Evolutionary conservation across 2,888 invertebrate species (phyloP).

Genomic region (Apodemia mormo): DNA sequence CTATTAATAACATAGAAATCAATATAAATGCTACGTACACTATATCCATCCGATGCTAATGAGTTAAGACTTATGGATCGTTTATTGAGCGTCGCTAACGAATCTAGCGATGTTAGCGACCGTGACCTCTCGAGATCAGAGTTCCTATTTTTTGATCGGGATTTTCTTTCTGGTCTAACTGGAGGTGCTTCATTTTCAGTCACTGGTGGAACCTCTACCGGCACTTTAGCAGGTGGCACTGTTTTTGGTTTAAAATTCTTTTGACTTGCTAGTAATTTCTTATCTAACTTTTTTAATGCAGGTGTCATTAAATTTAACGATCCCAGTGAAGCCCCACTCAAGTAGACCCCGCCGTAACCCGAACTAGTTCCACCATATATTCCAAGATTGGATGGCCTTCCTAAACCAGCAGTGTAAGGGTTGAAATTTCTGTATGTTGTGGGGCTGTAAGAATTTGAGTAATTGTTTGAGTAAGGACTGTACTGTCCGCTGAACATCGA

Average conservation of each 20-base stretch:
- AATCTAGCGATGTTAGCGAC: conserved; percentile 66
- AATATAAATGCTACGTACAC: conserved; percentile 82
- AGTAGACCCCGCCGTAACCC: conserved; percentile 86
- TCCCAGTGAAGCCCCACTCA: conserved; percentile 81
- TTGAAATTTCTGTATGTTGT: conserved; percentile 70
- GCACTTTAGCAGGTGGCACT: conserved; percentile 60
- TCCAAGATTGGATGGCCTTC: conserved; percentile 65
- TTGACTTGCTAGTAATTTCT: conserved; percentile 71
- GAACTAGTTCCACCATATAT: conserved; percentile 84
- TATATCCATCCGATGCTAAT: conserved; percentile 91
- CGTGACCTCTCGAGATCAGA: conserved; percentile 62
- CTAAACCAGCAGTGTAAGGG: conserved; percentile 69
- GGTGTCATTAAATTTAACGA: conserved; percentile 82
- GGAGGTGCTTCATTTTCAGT: conserved; percentile 37
- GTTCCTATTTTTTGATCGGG: conserved; percentile 48
- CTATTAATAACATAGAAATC: neutral
- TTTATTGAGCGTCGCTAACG: conserved; percentile 59
- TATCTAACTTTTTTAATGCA: conserved; percentile 75
- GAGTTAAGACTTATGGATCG: conserved; percentile 85
- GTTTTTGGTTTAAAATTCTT: conserved; percentile 74
- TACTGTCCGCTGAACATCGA: conserved; percentile 67
- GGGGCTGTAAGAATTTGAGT: conserved; percentile 63
- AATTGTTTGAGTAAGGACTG: conserved; percentile 62
- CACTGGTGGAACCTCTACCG: conserved; percentile 39
- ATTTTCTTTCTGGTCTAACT: conserved; percentile 65